Base-by-base conservation (phyloP, 2,113 vertebrate genomes). In the Vulpes lagopus region DNA sequence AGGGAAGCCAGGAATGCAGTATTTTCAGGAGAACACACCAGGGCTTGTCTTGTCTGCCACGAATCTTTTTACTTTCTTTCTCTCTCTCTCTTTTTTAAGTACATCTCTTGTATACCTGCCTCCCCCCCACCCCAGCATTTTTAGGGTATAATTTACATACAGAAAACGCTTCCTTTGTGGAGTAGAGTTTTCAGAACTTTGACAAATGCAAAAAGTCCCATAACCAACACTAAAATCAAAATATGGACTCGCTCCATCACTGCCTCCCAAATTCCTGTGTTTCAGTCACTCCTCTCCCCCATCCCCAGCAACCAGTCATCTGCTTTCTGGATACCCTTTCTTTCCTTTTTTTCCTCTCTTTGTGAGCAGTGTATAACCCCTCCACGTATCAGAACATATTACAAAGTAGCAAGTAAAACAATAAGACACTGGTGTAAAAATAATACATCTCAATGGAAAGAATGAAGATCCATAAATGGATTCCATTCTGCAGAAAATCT, bases 381-480 rank as follows among this genome's bases (percentile, higher is more conserved):
- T 71, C 35, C 59, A 35, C 49, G 35, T 49, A 85, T 83, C 62
- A 89, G 88, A 78, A 59, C 67, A 65, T 55, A 64, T 12, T 86
- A 78, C 49, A 91, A 73, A 96, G 82, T 62, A 92, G 80, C 67
- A 74, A 89, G 60, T 89, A 76, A 95, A 95, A 69, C 53, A 76
- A 14, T 67, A 79, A n/a, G 19, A 86, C 32, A 62, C 7, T 91
- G 22, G 16, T 93, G 2, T 83, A 80, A 96, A 97, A 93, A 93
- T 67, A 96, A 73, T 89, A 67, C 12, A 60, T 11, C 59, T 91
- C 60, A 15, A 12, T 55, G 71, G 55, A 67, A 89, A 84, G 64
- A 79, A 62, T 69, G 67, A 93, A 82, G 43, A 94, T 35, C 76
- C 81, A 93, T 60, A 94, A 93, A 80, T 53, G 91, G 83, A 78